These are phyloP conservation scores for Cephus runcator DNA, from an alignment of 2,888 invertebrate genomes.

Conservation along the genomic window DNA sequence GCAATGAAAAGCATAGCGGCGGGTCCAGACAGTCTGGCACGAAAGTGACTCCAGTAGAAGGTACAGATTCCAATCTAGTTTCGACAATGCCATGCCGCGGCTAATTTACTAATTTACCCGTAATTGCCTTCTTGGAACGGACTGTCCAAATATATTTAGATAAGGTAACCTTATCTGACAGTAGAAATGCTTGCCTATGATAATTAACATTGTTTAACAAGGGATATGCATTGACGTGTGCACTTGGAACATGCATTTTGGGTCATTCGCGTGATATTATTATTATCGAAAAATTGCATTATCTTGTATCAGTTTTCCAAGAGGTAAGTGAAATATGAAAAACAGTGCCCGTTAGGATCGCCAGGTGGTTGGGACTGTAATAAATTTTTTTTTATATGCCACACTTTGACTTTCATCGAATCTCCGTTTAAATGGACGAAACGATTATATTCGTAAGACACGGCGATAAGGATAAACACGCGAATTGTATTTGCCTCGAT, in stretches of 20 bases:
- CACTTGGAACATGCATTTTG: not conserved
- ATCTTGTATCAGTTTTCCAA: not conserved
- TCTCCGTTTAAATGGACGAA: not conserved
- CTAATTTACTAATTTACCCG: conserved; percentile 51
- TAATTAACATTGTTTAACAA: not conserved
- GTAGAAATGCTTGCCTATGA: not conserved
- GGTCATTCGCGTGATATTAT: not conserved
- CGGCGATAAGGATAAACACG: conserved; percentile 16
- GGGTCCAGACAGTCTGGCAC: conserved; percentile 7
- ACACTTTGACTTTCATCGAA: not conserved
- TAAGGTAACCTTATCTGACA: not conserved
- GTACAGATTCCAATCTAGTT: conserved; percentile 45
- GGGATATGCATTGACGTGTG: not conserved
- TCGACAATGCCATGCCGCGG: conserved; percentile 36
- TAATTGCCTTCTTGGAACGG: conserved; percentile 49
- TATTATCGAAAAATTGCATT: not conserved
- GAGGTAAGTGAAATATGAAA: not conserved
- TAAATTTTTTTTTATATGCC: not conserved
- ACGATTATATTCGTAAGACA: not conserved
- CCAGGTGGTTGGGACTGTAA: not conserved
- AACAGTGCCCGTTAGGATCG: too few relatives aligned
- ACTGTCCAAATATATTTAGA: conserved; percentile 38
- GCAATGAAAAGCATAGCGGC: not conserved
- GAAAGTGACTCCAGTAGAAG: conserved; percentile 32
- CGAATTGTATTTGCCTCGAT: conserved; percentile 38